Percentiles rank a stretch among this genome's conserved stretches.
These are phyloP conservation scores for Pseudoatta argentina DNA, from an alignment of 1,140 invertebrate species.

Conservation along the genomic window DNA sequence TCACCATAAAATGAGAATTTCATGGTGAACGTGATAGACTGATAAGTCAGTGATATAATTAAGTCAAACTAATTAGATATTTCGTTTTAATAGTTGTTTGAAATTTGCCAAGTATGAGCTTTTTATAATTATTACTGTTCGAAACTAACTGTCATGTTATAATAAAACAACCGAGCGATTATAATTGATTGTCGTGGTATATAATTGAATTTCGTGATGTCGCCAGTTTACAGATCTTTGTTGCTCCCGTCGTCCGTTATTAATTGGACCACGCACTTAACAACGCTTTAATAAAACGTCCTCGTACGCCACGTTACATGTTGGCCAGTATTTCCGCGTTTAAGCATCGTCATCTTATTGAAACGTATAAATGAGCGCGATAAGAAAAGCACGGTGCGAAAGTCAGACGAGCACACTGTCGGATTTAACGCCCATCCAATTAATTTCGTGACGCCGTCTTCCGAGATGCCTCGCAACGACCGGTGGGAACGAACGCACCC, in stretches of 20 bases:
- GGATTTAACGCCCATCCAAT: constrained; percentile 74
- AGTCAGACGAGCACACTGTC: constrained; percentile 64
- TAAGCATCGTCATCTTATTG: constrained; percentile 63
- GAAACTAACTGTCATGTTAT: constrained; percentile 3
- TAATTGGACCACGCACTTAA: constrained; percentile 12
- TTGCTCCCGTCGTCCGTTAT: neutral
- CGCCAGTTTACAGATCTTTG: constrained; percentile 24
- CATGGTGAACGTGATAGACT: neutral
- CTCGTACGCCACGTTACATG: neutral
- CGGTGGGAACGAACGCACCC: constrained; percentile 69
- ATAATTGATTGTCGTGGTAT: neutral
- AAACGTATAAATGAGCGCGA: constrained; percentile 69
- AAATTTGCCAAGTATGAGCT: neutral
- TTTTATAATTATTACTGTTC: neutral
- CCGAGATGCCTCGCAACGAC: constrained; percentile 52
- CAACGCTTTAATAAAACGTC: constrained; percentile 48
- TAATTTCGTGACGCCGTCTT: constrained; percentile 73
- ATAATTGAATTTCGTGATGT: neutral
- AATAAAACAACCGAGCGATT: neutral
- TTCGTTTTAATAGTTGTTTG: neutral
- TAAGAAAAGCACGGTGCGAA: constrained; percentile 70
- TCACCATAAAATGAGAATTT: constrained; percentile 20
- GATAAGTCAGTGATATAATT: constrained; percentile 12
- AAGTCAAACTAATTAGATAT: neutral
- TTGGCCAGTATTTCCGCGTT: constrained; percentile 36